These are phyloP conservation scores for Callosobruchus maculatus DNA, from an alignment of 2,888 invertebrate species.

Conservation along the genomic window DNA sequence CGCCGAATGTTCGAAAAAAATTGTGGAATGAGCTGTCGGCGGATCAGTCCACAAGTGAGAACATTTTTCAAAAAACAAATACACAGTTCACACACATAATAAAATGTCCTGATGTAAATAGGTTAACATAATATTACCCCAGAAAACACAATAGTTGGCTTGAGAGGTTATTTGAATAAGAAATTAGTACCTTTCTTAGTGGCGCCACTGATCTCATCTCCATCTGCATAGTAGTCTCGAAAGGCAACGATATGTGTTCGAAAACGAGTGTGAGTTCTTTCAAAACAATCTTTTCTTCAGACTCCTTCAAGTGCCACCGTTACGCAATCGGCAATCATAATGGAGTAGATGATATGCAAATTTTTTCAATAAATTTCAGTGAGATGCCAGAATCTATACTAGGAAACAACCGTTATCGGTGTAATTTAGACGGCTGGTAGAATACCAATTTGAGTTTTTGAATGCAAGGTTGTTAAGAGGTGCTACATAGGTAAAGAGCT, in stretches of 20 bases:
- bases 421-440: not conserved
- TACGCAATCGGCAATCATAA: not conserved
- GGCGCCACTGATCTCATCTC: not conserved
- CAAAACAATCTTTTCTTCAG: not conserved
- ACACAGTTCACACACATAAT: too few relatives aligned
- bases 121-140: too few relatives aligned
- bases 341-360: not conserved
- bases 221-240: too few relatives aligned
- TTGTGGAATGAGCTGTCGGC: too few relatives aligned
- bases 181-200: not conserved
- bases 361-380: not conserved
- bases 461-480: not conserved
- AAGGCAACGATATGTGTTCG: not conserved
- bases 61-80: too few relatives aligned
- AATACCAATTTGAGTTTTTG: not conserved
- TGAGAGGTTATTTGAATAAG: too few relatives aligned
- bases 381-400: not conserved
- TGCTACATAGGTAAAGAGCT: not conserved
- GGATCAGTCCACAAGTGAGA: too few relatives aligned
- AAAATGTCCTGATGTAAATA: too few relatives aligned
- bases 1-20: too few relatives aligned
- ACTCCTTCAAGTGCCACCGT: not conserved
- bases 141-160: too few relatives aligned
- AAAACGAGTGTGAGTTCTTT: not conserved
- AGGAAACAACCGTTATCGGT: not conserved